Conservation (phyloP, 2,888 invertebrate species). For the Diaperis boleti region DNA sequence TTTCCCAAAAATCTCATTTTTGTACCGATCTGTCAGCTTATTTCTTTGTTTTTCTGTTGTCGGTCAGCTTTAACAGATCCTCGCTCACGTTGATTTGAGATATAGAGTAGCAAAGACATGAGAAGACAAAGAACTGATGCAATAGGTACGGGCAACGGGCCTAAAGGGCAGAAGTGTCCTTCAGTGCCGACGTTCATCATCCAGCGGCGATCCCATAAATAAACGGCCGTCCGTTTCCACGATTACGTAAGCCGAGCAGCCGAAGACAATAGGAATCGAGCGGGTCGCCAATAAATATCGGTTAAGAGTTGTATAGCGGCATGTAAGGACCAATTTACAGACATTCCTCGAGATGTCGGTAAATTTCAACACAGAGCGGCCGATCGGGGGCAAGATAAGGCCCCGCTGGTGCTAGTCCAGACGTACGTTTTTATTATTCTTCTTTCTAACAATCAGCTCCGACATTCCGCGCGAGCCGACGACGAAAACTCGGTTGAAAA, state of each 20-base stretch:
- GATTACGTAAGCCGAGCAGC: slow-evolving; percentile 31
- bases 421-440: slow-evolving; percentile 46
- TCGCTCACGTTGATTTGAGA: no score
- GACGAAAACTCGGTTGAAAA: no score
- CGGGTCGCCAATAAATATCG: slow-evolving; percentile 52
- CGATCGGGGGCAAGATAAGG: slow-evolving; percentile 48
- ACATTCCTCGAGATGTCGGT: slow-evolving; percentile 63
- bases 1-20: no score
- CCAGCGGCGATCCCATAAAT: no score
- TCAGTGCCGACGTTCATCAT: no score
- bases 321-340: slow-evolving; percentile 65
- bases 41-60: no score
- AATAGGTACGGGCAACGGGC: no score
- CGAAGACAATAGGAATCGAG: slow-evolving; percentile 51
- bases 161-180: no score
- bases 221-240: slow-evolving; percentile 7
- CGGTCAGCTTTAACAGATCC: no score
- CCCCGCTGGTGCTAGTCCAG: slow-evolving; percentile 42
- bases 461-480: slow-evolving; percentile 34
- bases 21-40: no score
- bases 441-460: slow-evolving; percentile 32
- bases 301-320: slow-evolving; percentile 57
- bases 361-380: slow-evolving; percentile 55
- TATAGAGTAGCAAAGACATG: no score
- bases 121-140: no score